A percentile compares a stretch with the other conserved stretches of the same genome.
Evolutionary conservation across 2,888 invertebrate genomes (phyloP).

Genomic region (Hypselothyrea guttata): DNA sequence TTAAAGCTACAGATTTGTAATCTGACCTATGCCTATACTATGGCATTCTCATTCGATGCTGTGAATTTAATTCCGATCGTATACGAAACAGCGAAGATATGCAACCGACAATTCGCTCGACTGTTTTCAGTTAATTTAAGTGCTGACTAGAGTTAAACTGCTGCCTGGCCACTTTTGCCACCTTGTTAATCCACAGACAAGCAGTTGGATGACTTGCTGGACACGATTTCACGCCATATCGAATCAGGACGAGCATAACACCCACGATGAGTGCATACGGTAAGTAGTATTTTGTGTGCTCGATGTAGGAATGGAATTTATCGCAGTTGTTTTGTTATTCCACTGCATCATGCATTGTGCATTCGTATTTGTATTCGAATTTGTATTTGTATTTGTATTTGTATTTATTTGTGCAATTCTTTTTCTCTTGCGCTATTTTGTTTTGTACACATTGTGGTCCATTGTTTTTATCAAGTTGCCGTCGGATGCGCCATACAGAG

Average conservation of each 20-base stretch:
- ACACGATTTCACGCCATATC: slow-evolving; percentile 52
- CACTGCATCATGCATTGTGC: slow-evolving; percentile 14
- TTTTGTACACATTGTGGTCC: slow-evolving; percentile 54
- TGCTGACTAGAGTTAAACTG: background rate
- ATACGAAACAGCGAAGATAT: too few species aligned
- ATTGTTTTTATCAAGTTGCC: slow-evolving; percentile 61
- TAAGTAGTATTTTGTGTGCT: slow-evolving; percentile 51
- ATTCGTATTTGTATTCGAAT: too few species aligned
- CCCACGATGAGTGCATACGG: slow-evolving; percentile 54
- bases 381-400: slow-evolving; percentile 34
- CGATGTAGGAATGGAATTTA: slow-evolving; percentile 46
- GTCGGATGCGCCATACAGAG: slow-evolving; percentile 36
- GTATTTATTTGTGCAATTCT: slow-evolving; percentile 52
- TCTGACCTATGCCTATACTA: too few species aligned
- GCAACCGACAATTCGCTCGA: too few species aligned
- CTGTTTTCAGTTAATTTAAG: too few species aligned
- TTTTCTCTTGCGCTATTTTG: slow-evolving; percentile 35
- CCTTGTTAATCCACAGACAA: slow-evolving; percentile 53
- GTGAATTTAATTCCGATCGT: too few species aligned
- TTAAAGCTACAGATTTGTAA: too few species aligned
- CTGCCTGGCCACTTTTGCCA: slow-evolving; percentile 23
- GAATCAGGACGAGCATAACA: slow-evolving; percentile 29
- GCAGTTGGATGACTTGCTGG: slow-evolving; percentile 44
- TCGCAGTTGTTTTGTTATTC: slow-evolving; percentile 40
- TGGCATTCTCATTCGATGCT: too few species aligned